phyloP scores from a whole-genome alignment of 1,140 invertebrate species.

The Plectrocnemia conspersa region DNA sequence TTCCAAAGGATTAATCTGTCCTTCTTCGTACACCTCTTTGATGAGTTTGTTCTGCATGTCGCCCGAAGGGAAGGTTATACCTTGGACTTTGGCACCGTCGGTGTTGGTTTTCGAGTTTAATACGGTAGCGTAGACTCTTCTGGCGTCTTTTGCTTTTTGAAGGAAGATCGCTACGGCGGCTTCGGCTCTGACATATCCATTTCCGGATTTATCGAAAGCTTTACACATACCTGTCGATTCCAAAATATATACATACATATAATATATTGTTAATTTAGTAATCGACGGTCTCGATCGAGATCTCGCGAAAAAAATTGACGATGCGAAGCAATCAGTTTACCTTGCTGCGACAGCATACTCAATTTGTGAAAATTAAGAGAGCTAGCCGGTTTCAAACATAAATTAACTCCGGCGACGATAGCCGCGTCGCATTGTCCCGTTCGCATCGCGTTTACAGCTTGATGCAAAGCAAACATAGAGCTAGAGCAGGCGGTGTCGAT shows the following conservation, averaged over 20 bases:
- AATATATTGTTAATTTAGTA: not conserved
- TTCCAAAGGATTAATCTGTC: conserved; percentile 71
- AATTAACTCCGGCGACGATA: conserved; percentile 79
- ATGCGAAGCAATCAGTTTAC: conserved; percentile 40
- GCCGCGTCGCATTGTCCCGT: conserved; percentile 87
- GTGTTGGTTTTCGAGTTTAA: conserved; percentile 83
- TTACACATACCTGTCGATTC: conserved; percentile 77
- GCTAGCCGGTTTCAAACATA: conserved; percentile 80
- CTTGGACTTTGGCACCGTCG: conserved; percentile 83
- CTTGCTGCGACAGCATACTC: conserved; percentile 85
- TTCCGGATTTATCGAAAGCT: conserved; percentile 85
- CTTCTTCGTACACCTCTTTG: conserved; percentile 77
- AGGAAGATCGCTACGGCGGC: conserved; percentile 75
- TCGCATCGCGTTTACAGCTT: conserved; percentile 78
- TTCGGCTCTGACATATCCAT: conserved; percentile 91
- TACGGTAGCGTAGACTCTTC: conserved; percentile 80
- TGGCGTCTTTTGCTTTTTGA: conserved; percentile 70
- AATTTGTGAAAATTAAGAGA: conserved; percentile 91
- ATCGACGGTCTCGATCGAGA: not conserved
- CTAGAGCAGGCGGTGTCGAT: conserved; percentile 96
- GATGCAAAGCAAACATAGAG: conserved; percentile 80
- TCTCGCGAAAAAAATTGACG: not conserved
- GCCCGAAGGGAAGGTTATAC: conserved; percentile 89
- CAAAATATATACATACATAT: conserved; percentile 3
- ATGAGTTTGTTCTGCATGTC: conserved; percentile 83